Conservation (phyloP, 2,113 vertebrate species). For the Sisor rabdophorus region DNA sequence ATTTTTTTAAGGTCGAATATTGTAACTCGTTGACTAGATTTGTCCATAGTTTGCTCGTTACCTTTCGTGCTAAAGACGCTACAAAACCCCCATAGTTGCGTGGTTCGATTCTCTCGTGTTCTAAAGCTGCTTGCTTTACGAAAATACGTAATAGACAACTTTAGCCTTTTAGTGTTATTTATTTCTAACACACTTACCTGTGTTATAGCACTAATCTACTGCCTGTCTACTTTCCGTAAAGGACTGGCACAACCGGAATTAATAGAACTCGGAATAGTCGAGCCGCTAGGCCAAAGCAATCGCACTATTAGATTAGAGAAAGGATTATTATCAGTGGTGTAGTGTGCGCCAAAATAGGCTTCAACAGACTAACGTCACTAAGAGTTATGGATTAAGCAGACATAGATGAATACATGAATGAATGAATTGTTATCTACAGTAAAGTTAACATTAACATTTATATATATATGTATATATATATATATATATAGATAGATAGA, state of each 20-base stretch:
- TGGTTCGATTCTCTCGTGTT: rapidly evolving
- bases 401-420: too few relatives aligned
- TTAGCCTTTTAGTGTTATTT: background rate
- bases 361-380: too few relatives aligned
- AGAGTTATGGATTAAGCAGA: too few relatives aligned
- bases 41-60: background rate
- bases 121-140: background rate
- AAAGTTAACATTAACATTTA: too few relatives aligned
- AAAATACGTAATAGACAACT: background rate
- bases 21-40: too few relatives aligned
- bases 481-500: too few relatives aligned
- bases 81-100: background rate
- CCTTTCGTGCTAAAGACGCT: background rate
- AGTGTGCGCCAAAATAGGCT: too few relatives aligned
- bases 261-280: constrained; percentile 2
- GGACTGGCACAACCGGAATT: background rate
- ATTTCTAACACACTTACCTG: background rate
- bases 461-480: too few relatives aligned
- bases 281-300: background rate
- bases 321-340: too few relatives aligned
- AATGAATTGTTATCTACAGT: too few relatives aligned
- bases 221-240: background rate
- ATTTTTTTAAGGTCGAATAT: background rate
- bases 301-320: background rate
- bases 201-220: too few relatives aligned